phyloP scores from a whole-genome alignment of 2,888 invertebrate genomes.

The Chorisops tibialis region DNA sequence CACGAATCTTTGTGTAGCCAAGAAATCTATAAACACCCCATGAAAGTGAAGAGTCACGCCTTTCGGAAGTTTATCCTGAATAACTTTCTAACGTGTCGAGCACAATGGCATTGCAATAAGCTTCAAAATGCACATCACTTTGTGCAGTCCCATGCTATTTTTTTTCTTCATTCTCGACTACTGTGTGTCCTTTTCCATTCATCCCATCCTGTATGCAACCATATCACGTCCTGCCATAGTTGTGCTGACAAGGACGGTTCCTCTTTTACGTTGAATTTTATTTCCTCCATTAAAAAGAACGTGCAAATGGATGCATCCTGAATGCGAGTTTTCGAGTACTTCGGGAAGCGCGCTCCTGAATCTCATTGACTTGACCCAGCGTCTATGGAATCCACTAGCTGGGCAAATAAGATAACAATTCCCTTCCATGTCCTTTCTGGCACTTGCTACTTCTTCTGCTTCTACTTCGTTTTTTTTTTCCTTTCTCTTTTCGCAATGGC shows the following conservation, averaged over 20 bases:
- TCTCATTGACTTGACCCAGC: too few species aligned
- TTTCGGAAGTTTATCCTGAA: background rate
- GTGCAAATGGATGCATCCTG: slow-evolving; percentile 20
- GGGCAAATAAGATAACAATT: too few species aligned
- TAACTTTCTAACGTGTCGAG: too few species aligned
- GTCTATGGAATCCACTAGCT: too few species aligned
- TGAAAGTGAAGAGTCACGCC: slow-evolving; percentile 18
- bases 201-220: slow-evolving; percentile 5
- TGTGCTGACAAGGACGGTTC: slow-evolving; percentile 20
- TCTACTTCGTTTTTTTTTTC: too few species aligned
- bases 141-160: slow-evolving; percentile 24
- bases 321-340: too few species aligned
- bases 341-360: too few species aligned
- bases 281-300: slow-evolving; percentile 22
- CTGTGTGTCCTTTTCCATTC: background rate
- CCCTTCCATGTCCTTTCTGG: too few species aligned
- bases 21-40: slow-evolving; percentile 15
- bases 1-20: background rate
- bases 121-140: slow-evolving; percentile 19
- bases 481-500: too few species aligned
- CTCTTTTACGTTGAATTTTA: slow-evolving; percentile 24
- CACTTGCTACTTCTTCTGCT: too few species aligned
- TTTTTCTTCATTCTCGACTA: slow-evolving; percentile 1
- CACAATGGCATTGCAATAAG: slow-evolving; percentile 4
- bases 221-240: slow-evolving; percentile 8